Evolutionary conservation across 37 sponge, comb jelly and placozoan species (phyloP).

Genomic region (Dysidea cf. avara): DNA sequence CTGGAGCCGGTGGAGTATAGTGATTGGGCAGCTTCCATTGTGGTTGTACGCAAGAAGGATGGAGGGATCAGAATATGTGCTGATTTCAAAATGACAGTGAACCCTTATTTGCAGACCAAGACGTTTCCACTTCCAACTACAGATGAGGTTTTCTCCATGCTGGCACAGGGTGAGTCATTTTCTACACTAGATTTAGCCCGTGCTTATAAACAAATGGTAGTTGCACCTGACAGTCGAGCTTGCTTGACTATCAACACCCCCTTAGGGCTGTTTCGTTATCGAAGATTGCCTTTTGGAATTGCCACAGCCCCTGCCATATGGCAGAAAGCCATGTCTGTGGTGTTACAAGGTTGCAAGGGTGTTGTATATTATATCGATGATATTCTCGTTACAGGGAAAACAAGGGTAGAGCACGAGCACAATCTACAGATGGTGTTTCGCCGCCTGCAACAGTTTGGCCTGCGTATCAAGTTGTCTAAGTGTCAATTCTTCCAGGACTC

Average conservation of each 20-base stretch:
- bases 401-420: too few relatives aligned
- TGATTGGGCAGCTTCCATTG: slow-evolving; percentile 15
- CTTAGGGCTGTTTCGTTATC: slow-evolving; percentile 7
- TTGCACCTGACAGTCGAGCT: background rate
- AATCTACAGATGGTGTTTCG: too few relatives aligned
- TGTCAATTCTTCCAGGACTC: too few relatives aligned
- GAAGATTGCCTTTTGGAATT: slow-evolving; percentile 8
- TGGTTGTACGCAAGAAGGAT: slow-evolving; percentile 1
- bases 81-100: slow-evolving; percentile 16
- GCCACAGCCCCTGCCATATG: slow-evolving; percentile 30
- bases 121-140: slow-evolving; percentile 4
- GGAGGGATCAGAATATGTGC: slow-evolving; percentile 20
- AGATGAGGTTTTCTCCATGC: slow-evolving; percentile 12
- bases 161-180: slow-evolving; percentile 17
- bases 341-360: slow-evolving; percentile 3
- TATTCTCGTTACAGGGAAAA: too few relatives aligned
- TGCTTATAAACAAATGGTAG: slow-evolving; percentile 28
- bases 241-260: slow-evolving; percentile 10
- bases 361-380: slow-evolving; percentile 9
- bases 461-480: too few relatives aligned
- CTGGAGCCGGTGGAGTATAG: too few relatives aligned
- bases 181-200: slow-evolving; percentile 6
- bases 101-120: background rate
- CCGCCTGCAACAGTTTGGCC: too few relatives aligned
- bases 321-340: slow-evolving; percentile 26